phyloP scores from a whole-genome alignment of 2,888 invertebrate species.

The Diarsia mendica region DNA sequence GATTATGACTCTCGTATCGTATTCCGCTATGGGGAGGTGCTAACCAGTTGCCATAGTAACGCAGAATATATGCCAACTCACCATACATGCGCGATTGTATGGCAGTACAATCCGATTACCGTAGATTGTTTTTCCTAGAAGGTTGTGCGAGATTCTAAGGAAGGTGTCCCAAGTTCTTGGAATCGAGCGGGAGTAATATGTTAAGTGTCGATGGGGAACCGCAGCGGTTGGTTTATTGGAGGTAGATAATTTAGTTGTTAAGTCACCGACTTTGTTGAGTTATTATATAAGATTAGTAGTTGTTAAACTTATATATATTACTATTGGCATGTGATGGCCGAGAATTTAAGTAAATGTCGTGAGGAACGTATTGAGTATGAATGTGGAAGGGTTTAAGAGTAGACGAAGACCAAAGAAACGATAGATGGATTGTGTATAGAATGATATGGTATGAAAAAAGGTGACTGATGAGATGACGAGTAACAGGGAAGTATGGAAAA shows the following conservation, averaged over 20 bases:
- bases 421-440: too few species aligned
- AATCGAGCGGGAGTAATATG: slow-evolving; percentile 12
- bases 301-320: too few species aligned
- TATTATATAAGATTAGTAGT: too few species aligned
- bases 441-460: too few species aligned
- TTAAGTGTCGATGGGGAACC: background rate
- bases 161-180: slow-evolving; percentile 50
- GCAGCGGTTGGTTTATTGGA: background rate
- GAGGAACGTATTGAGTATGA: too few species aligned
- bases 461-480: too few species aligned
- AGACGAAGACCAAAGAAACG: too few species aligned
- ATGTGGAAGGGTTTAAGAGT: too few species aligned
- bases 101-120: slow-evolving; percentile 75
- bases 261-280: background rate
- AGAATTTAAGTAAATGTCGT: too few species aligned
- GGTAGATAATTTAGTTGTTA: background rate
- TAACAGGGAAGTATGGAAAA: too few species aligned
- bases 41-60: slow-evolving; percentile 61
- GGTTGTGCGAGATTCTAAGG: slow-evolving; percentile 50
- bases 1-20: slow-evolving; percentile 46
- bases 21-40: slow-evolving; percentile 34
- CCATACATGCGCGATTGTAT: slow-evolving; percentile 68
- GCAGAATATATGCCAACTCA: slow-evolving; percentile 49
- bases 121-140: slow-evolving; percentile 75
- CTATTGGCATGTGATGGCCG: too few species aligned